Conservation (phyloP, 2,113 vertebrate species). For the Lampris megalopsis region DNA sequence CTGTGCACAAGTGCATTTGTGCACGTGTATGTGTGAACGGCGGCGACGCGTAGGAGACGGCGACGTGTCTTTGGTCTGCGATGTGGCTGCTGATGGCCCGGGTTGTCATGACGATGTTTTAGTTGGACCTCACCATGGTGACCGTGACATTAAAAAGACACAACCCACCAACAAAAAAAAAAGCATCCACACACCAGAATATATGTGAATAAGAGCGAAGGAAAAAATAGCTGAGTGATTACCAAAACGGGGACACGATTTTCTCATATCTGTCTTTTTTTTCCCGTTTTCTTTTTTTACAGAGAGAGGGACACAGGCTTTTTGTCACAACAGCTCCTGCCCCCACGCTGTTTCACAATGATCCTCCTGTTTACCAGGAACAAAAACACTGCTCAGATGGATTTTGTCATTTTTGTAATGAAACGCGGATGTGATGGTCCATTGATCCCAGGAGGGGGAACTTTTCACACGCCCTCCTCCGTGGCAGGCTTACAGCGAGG, state of each 20-base stretch:
- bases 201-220: conserved; percentile 21
- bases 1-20: conserved; percentile 41
- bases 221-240: conserved; percentile 41
- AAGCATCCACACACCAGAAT: not conserved
- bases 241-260: too few relatives aligned
- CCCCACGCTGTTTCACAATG: not conserved
- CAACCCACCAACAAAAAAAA: conserved; percentile 10
- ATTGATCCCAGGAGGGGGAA: too few relatives aligned
- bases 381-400: not conserved
- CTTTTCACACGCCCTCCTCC: too few relatives aligned
- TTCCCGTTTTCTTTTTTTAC: conserved; percentile 20
- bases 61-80: conserved; percentile 78
- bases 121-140: conserved; percentile 80
- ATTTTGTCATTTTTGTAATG: too few relatives aligned
- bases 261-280: conserved; percentile 16
- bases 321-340: conserved; percentile 15
- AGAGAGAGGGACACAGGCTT: conserved; percentile 9
- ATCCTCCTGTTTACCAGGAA: conserved; percentile 9
- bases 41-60: conserved; percentile 77
- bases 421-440: too few relatives aligned
- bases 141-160: conserved; percentile 65
- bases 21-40: conserved; percentile 58
- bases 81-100: conserved; percentile 72
- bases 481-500: too few relatives aligned
- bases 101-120: conserved; percentile 81